Conservation (phyloP, 2,113 vertebrate species). For the Halichoeres trimaculatus region DNA sequence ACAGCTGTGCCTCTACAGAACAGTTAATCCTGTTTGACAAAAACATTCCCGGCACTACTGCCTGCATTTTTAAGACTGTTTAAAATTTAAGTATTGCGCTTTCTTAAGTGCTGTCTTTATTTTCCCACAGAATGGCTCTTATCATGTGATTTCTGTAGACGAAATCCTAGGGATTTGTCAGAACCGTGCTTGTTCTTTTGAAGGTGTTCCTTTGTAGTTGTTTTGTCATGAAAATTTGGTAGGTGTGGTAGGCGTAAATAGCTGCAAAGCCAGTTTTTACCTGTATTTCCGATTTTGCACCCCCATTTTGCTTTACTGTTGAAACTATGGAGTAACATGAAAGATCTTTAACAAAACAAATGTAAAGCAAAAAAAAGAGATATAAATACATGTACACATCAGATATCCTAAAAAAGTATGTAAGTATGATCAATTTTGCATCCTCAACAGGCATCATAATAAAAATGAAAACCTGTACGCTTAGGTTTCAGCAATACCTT, state of each 20-base stretch:
- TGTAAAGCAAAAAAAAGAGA: no score
- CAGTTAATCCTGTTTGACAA: conserved; percentile 26
- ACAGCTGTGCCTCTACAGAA: background rate
- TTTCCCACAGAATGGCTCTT: background rate
- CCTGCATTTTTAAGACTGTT: conserved; percentile 24
- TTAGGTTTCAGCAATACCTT: background rate
- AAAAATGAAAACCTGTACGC: no score
- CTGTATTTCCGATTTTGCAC: background rate
- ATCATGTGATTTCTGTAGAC: background rate
- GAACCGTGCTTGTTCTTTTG: background rate
- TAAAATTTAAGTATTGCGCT: background rate
- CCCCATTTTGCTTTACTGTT: background rate
- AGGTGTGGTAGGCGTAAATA: background rate
- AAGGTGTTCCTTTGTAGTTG: background rate
- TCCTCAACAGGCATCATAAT: background rate
- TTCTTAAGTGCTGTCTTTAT: background rate
- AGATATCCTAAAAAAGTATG: no score
- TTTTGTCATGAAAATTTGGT: background rate
- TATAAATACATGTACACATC: no score
- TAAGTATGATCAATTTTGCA: background rate
- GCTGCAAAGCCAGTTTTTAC: background rate
- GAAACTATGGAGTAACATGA: no score
- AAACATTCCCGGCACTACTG: conserved; percentile 6
- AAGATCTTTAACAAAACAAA: no score
- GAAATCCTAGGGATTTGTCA: background rate